Evolutionary conservation across 2,113 vertebrate genomes (phyloP).

Genomic region (Eupsittula cactorum): DNA sequence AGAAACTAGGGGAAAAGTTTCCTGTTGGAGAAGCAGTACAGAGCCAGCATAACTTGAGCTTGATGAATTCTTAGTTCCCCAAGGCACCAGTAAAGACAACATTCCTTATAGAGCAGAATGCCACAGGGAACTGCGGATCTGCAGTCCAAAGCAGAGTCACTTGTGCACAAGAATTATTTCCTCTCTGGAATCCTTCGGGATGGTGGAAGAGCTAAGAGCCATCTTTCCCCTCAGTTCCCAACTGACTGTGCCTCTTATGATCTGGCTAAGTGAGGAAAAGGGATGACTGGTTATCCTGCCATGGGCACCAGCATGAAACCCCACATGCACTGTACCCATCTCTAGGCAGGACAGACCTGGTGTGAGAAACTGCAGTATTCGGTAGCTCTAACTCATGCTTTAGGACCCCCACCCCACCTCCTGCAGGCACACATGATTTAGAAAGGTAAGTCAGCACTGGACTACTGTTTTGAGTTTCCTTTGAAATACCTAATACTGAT

Average conservation of each 20-base stretch:
- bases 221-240: not conserved
- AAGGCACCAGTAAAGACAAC: not conserved
- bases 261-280: not conserved
- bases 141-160: not conserved
- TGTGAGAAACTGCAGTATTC: not conserved
- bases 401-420: not conserved
- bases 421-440: not conserved
- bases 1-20: not conserved
- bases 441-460: not conserved
- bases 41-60: not conserved
- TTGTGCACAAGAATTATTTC: not conserved
- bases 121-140: not conserved
- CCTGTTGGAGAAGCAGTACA: not conserved
- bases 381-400: not conserved
- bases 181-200: not conserved
- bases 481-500: not conserved
- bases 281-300: not conserved
- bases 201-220: not conserved
- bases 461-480: not conserved
- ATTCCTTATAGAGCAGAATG: not conserved
- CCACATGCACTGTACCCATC: not conserved
- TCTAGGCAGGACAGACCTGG: not conserved
- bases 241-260: not conserved
- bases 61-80: not conserved
- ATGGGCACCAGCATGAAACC: not conserved